Evolutionary conservation across 1,140 invertebrate genomes (phyloP), one percentile per base, ranked within the genome.

Genomic region (Euglossa dilemma): DNA sequence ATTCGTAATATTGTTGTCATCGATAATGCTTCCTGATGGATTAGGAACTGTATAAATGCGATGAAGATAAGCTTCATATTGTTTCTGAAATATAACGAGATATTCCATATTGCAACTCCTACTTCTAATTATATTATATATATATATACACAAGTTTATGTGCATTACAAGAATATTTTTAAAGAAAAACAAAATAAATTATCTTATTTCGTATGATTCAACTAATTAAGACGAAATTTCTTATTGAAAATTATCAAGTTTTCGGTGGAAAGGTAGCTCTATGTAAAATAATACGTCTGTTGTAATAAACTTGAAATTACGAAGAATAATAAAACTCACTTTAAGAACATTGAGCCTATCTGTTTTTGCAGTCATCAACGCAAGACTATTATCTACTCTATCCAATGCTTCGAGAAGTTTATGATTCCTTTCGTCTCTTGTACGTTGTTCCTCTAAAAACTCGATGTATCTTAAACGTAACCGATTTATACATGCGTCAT

Each of bases 371-470:
- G 95, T 94, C 90, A 96, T 94, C 69, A 94, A 91, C 12, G 94
- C 92, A 43, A 96, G 94, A 84, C 95, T 94, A 67, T 92, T 95
- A 90, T 96, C 95, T 47, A 96, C 94, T 57, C 93, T 94, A 85
- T 96, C 95, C 77, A 96, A 91, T 74, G 94, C 93, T 61, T 93
- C 92, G 25, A 96, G 92, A 66, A 96, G 93, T 87, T 95, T 94
- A 79, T 95, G 94, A 91, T 96, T 96, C 36, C 96, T 93, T 85
- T 96, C 95, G 79, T 96, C 95, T 73, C 95, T 93, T 25, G 92
- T 90, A 67, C 92, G 91, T 85, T 96, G 95, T 88, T 96, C 95
- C 82, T 96, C 95, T 71, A 96, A 90, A 91, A 96, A 96, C 50
- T 95, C 93, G 67, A 95, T 95, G 87, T 96, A 96, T 87, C 95